Base-by-base conservation (phyloP, 2,888 invertebrate genomes). In the Alloplasta piceator region DNA sequence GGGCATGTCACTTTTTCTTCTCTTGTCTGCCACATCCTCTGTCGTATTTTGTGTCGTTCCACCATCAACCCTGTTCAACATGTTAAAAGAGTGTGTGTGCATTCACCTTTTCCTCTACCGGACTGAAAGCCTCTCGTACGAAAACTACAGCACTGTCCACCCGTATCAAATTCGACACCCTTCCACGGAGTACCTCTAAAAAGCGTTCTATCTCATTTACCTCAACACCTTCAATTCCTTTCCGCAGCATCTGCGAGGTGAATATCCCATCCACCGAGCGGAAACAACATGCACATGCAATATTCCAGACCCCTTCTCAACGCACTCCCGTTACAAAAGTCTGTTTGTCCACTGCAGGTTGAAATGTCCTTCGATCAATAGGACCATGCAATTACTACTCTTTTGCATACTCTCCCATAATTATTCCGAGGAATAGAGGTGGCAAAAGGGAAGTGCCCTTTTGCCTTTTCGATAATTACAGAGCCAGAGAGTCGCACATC, bases 31-130 rank as follows among this genome's bases (percentile, higher is more conserved):
- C 26, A 46, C 64, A 14, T 26, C 39, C 50, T 60, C 48, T 50
- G 71, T 61, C 39, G 26, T 14, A 26, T 26, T 26, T 26, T 26
- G 26, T 14, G 71, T 60, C 50, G 36, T 14, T 60, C 26, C 61
- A 10, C 39, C 52, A 52, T 52, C 61, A 26, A 14, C 41, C 71
- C 16, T 16, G 41, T 50, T 50, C 50, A 66, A 14, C 66, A 38
- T 48, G 6, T 14, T 14, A 38, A 38, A 38, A 66, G 50, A 38
- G 60, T 39, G 36, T 36, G 43, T 16, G 63, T n/a, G 41, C 38
- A 14, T 58, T 39, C 50, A 71, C 39, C 71, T 39, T 61, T 50
- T 61, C 61, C 52, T 71, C 41, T 52, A 43, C 14, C 50, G 50
- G 6, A 26, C 60, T 38, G 46, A 39, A 71, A 48, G 48, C 48